Evolutionary conservation across 2,113 vertebrate species (phyloP).

Genomic region (Peucedramus taeniatus): DNA sequence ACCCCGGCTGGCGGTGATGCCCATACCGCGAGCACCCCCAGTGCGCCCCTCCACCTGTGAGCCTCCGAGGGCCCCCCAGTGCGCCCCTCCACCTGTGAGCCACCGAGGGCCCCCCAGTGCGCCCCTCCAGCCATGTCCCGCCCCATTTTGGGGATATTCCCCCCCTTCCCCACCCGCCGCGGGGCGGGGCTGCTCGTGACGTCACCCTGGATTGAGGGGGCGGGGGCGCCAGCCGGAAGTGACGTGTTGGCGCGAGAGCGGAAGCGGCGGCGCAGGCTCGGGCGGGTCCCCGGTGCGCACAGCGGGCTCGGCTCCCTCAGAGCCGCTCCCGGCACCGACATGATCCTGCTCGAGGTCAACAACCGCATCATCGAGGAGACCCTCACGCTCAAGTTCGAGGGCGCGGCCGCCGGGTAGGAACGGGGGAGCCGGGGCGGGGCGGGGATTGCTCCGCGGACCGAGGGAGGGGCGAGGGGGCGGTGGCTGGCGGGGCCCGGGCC

Average conservation of each 20-base stretch:
- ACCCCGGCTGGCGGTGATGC: too few relatives aligned
- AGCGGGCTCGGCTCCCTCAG: conserved; percentile 50
- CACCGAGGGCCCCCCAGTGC: too few relatives aligned
- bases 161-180: fast-evolving
- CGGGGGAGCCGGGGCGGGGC: neutral
- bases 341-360: conserved; percentile 98
- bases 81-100: fast-evolving
- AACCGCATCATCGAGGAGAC: conserved; percentile 98
- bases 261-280: conserved; percentile 57
- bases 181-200: fast-evolving
- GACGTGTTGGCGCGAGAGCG: conserved; percentile 21
- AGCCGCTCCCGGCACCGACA: conserved; percentile 71
- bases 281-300: conserved; percentile 64
- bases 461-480: neutral
- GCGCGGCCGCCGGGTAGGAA: conserved; percentile 90
- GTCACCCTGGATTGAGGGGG: fast-evolving
- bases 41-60: fast-evolving
- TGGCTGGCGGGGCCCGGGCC: neutral
- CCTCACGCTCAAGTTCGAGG: conserved; percentile 90
- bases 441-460: neutral
- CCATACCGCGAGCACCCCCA: fast-evolving
- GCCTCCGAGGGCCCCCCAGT: too few relatives aligned
- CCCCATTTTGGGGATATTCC: fast-evolving
- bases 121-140: too few relatives aligned
- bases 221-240: neutral